Evolutionary conservation across 2,113 vertebrate genomes (phyloP).

Genomic region (Anguilla japonica): DNA sequence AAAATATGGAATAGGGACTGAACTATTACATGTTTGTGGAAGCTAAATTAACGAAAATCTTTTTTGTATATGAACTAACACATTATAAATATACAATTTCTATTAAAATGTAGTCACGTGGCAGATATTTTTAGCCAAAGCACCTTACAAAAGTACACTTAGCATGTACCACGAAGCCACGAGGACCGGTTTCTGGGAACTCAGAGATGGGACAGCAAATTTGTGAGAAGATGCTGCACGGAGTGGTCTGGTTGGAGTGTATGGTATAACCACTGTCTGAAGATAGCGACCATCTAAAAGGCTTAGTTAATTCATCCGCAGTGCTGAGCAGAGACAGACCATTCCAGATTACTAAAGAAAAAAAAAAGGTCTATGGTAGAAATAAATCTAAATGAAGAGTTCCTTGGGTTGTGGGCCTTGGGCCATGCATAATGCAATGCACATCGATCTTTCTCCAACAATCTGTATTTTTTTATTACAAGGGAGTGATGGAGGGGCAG

Average conservation of each 20-base stretch:
- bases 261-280: background rate
- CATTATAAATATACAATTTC: too few species aligned
- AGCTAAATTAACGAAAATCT: too few species aligned
- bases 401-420: background rate
- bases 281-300: background rate
- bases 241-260: background rate
- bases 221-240: too few species aligned
- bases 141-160: too few species aligned
- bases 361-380: background rate
- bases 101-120: too few species aligned
- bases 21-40: too few species aligned
- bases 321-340: background rate
- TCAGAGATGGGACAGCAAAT: too few species aligned
- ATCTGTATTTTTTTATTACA: background rate
- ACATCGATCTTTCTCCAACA: background rate
- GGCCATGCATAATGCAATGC: background rate
- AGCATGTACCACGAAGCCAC: too few species aligned
- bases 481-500: background rate
- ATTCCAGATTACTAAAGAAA: background rate
- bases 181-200: too few species aligned
- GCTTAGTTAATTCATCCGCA: background rate
- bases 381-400: conserved; percentile 1
- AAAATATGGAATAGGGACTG: too few species aligned
- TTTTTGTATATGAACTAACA: too few species aligned
- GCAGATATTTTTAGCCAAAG: too few species aligned